phyloP scores from a whole-genome alignment of 2,797 vertebrate species.

The Hephaestus fuliginosus region DNA sequence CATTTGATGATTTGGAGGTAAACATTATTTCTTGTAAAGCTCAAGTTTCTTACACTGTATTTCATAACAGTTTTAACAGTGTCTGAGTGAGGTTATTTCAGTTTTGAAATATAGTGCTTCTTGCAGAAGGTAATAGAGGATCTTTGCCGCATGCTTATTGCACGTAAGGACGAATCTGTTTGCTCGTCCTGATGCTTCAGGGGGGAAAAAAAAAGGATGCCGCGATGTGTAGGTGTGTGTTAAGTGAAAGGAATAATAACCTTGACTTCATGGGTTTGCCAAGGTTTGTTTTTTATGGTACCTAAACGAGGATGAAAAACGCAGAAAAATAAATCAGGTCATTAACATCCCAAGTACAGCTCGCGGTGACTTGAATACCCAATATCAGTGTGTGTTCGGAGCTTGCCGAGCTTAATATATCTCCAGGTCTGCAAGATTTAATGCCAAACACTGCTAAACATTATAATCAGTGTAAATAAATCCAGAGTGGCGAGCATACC shows the following conservation, averaged over 20 bases:
- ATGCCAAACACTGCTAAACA: constrained; percentile 60
- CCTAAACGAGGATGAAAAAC: constrained; percentile 29
- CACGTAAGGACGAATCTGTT: background rate
- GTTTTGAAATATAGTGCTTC: background rate
- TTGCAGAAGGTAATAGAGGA: background rate
- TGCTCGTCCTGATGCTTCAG: constrained; percentile 6
- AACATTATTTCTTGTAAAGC: too few relatives aligned
- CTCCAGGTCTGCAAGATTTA: constrained; percentile 34
- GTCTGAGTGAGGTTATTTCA: too few relatives aligned
- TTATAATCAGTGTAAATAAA: constrained; percentile 67
- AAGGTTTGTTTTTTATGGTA: constrained; percentile 28
- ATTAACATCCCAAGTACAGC: constrained; percentile 32
- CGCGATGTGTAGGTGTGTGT: constrained; percentile 11
- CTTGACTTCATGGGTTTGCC: constrained; percentile 35
- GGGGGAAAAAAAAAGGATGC: background rate
- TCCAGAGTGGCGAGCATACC: constrained; percentile 17
- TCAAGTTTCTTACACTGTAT: too few relatives aligned
- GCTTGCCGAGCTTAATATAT: constrained; percentile 23
- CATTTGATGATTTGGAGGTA: too few relatives aligned
- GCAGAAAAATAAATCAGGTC: constrained; percentile 39
- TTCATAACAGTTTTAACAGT: too few relatives aligned
- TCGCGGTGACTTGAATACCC: constrained; percentile 30
- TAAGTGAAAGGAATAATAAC: constrained; percentile 19
- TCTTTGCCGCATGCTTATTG: constrained; percentile 10
- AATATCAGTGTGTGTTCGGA: constrained; percentile 26